Evolutionary conservation across 2,888 invertebrate species (phyloP), one percentile per base, ranked within the genome.

Genomic region (Seladonia tumulorum): DNA sequence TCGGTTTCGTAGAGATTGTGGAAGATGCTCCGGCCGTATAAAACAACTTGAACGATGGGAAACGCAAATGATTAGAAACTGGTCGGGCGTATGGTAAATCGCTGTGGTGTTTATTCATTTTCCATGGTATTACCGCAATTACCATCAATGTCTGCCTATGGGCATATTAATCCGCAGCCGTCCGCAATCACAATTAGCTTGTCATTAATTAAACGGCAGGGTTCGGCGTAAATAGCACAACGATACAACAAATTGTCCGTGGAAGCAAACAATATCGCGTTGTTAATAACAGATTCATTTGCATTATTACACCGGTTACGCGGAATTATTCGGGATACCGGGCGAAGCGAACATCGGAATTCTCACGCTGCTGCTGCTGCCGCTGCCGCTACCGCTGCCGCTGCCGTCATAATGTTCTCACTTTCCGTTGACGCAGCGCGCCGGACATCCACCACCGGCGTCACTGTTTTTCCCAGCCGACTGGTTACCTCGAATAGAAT

Each of bases 401-500:
- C 71, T 22, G 29, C 8, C 76, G 63, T 76, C 72, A 70, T 70
- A 70, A 70, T n/a, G 14, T 73, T 66, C 76, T 73, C 83, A 63
- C 70, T 82, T 75, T 57, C 60, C 66, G 16, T 5, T n/a, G 39
- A 35, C 35, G 39, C 35, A 29, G 29, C 25, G 25, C 60, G 25
- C 77, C 7, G n/a, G 14, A 42, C 42, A n/a, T n/a, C 42, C 39
- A 29, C 72, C 29, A 29, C 16, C 14, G 22, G 29, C 25, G n/a
- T 18, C 39, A 45, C 29, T 16, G 25, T 72, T 39, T n/a, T 47
- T 18, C 74, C n/a, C 60, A 12, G 29, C 29, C 79, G 74, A 49
- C 68, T 72, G 63, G 78, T 79, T 72, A 75, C 49, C 29, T 47
- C 78, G 35, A 79, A 83, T 75, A 68, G 63, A 74, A 70, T 42